Conservation (phyloP, 1,140 invertebrate genomes). For the Drosophila seguyi region DNA sequence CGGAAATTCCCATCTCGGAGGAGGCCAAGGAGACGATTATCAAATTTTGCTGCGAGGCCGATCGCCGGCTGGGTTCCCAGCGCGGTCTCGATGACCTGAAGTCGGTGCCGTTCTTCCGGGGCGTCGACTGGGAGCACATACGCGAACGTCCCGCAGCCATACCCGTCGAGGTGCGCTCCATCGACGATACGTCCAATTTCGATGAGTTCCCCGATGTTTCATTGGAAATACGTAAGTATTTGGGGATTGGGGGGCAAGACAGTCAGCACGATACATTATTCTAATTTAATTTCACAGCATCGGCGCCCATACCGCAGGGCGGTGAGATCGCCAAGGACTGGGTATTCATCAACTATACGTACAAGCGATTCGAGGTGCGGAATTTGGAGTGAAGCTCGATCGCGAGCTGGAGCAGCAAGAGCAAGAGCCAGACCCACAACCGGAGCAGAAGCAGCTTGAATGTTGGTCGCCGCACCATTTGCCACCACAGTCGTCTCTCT, state of each 20-base stretch:
- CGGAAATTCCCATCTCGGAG: constrained; percentile 99
- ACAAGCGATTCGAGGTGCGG: constrained; percentile 97
- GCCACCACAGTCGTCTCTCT: constrained; percentile 75
- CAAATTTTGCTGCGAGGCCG: constrained; percentile 97
- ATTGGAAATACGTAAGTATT: constrained; percentile 96
- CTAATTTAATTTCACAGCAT: constrained; percentile 86
- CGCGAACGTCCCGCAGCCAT: constrained; percentile 98
- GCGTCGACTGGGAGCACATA: constrained; percentile 98
- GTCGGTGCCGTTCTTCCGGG: constrained; percentile 94
- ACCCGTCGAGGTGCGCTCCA: constrained; percentile 96
- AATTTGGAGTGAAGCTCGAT: constrained; percentile 77
- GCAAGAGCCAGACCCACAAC: constrained; percentile 7
- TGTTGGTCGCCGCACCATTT: constrained; percentile 74
- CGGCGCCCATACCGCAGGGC: constrained; percentile 92
- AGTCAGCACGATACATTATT: neutral
- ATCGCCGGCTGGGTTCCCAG: constrained; percentile 95
- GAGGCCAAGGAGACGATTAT: constrained; percentile 94
- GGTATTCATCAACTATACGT: constrained; percentile 99
- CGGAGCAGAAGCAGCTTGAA: constrained; percentile 42
- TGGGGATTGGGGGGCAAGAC: neutral
- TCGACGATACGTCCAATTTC: constrained; percentile 99
- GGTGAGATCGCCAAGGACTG: constrained; percentile 97
- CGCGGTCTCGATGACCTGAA: constrained; percentile 95
- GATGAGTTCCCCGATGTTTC: constrained; percentile 99
- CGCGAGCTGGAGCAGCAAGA: constrained; percentile 18